These are phyloP conservation scores for Saguinus midas DNA, from an alignment of 2,113 vertebrate genomes.

Conservation along the genomic window DNA sequence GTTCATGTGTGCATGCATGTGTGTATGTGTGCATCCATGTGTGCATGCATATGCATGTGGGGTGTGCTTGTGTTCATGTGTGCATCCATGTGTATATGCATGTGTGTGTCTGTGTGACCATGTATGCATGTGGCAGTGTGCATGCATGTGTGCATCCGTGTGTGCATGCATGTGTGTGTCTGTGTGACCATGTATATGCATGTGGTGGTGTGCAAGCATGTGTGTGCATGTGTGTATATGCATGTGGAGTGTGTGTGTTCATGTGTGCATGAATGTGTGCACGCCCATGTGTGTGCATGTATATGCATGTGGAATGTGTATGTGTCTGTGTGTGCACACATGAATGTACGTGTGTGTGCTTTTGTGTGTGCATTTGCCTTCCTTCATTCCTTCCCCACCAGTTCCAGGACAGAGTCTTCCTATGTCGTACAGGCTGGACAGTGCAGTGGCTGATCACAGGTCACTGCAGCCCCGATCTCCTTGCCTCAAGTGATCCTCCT, in stretches of 20 bases:
- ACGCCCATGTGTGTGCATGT: too few relatives aligned
- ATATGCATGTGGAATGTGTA: too few relatives aligned
- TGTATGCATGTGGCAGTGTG: not conserved
- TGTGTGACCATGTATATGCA: too few relatives aligned
- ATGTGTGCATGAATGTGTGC: too few relatives aligned
- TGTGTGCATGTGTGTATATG: fast-evolving
- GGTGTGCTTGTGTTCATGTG: not conserved
- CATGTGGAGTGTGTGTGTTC: too few relatives aligned
- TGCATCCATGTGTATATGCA: too few relatives aligned
- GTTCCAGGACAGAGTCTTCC: not conserved
- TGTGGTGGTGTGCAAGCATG: too few relatives aligned
- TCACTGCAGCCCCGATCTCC: not conserved
- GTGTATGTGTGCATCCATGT: too few relatives aligned
- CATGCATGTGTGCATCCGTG: not conserved
- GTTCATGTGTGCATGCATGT: fast-evolving
- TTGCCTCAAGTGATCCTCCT: not conserved
- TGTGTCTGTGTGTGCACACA: not conserved
- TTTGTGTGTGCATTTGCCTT: not conserved
- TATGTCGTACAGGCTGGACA: not conserved
- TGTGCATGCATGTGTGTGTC: too few relatives aligned
- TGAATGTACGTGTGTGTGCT: too few relatives aligned
- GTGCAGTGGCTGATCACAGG: not conserved
- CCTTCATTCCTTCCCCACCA: not conserved
- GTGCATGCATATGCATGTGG: not conserved
- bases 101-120: too few relatives aligned